A percentile compares a stretch with the other conserved stretches of the same genome.
Conservation (phyloP, 2,888 invertebrate species). For the Acronicta alni region DNA sequence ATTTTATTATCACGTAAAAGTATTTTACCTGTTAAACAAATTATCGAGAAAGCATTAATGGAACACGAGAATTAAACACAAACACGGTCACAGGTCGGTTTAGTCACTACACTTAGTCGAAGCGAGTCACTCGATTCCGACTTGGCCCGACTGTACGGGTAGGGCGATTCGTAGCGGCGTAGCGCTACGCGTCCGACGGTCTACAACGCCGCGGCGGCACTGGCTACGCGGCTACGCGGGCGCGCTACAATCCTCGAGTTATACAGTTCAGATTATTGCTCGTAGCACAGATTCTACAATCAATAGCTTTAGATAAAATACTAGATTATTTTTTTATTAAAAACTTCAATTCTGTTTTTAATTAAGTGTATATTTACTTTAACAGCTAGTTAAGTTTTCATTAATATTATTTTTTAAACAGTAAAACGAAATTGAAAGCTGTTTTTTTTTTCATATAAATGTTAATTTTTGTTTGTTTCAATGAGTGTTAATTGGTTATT, state of each 20-base stretch:
- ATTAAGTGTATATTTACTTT: constrained; percentile 5
- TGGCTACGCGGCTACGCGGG: constrained; percentile 82
- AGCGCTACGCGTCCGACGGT: constrained; percentile 69
- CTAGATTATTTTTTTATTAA: constrained; percentile 32
- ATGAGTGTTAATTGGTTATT: constrained; percentile 27
- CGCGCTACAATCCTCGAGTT: constrained; percentile 78
- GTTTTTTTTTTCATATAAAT: constrained; percentile 14
- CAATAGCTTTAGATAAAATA: constrained; percentile 75
- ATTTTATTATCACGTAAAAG: constrained; percentile 65
- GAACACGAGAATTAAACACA: constrained; percentile 61
- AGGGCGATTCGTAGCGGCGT: constrained; percentile 61
- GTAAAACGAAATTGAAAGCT: constrained; percentile 8
- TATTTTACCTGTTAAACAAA: constrained; percentile 68
- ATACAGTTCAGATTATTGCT: constrained; percentile 79
- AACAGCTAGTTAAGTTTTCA: background rate
- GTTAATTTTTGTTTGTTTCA: constrained; percentile 13
- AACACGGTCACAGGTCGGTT: constrained; percentile 73
- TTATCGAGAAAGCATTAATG: constrained; percentile 47
- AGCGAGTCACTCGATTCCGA: constrained; percentile 47
- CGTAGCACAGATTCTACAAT: constrained; percentile 84
- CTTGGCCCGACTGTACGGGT: constrained; percentile 39
- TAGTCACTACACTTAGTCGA: constrained; percentile 55
- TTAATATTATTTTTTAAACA: background rate
- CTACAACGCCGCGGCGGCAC: constrained; percentile 82
- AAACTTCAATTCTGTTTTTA: constrained; percentile 12